A percentile compares a stretch with the other conserved stretches of the same genome.
phyloP scores from a whole-genome alignment of 2,797 vertebrate species.

The Cottoperca gobio region DNA sequence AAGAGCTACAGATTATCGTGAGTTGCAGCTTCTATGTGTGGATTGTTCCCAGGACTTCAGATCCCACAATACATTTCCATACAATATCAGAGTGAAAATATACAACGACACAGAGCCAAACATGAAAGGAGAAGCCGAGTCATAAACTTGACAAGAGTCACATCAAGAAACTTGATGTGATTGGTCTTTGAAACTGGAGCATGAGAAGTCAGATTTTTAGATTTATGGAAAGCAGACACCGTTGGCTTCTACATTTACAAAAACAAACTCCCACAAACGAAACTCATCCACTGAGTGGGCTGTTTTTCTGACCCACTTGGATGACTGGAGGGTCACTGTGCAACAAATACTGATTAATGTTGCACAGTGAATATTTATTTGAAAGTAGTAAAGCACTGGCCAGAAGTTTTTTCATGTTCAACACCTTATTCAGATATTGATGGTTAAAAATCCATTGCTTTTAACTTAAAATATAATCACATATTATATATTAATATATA shows the following conservation, averaged over 20 bases:
- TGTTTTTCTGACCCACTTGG: constrained; percentile 72
- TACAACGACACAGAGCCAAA: not conserved
- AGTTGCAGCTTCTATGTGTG: not conserved
- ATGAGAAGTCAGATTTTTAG: constrained; percentile 53
- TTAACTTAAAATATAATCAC: constrained; percentile 22
- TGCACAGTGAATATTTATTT: constrained; percentile 47
- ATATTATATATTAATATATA: too few species aligned
- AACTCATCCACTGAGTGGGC: constrained; percentile 39
- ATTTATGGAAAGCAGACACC: constrained; percentile 59
- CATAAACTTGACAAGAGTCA: constrained; percentile 14
- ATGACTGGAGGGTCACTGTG: constrained; percentile 1
- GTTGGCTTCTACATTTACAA: constrained; percentile 41
- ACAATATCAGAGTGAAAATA: constrained; percentile 13
- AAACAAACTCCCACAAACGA: constrained; percentile 64
- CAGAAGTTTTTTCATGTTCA: constrained; percentile 25
- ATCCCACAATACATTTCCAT: not conserved
- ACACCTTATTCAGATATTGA: constrained; percentile 41
- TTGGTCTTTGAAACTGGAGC: constrained; percentile 43
- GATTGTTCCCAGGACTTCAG: not conserved
- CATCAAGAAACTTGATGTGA: constrained; percentile 22
- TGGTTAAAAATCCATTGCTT: constrained; percentile 14
- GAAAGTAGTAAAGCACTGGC: not conserved
- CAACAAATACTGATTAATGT: constrained; percentile 59
- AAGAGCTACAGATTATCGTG: not conserved
- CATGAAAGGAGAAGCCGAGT: not conserved